Evolutionary conservation across 2,888 invertebrate genomes (phyloP), one percentile per base, ranked within the genome.

Genomic region (Rotaria macrura): DNA sequence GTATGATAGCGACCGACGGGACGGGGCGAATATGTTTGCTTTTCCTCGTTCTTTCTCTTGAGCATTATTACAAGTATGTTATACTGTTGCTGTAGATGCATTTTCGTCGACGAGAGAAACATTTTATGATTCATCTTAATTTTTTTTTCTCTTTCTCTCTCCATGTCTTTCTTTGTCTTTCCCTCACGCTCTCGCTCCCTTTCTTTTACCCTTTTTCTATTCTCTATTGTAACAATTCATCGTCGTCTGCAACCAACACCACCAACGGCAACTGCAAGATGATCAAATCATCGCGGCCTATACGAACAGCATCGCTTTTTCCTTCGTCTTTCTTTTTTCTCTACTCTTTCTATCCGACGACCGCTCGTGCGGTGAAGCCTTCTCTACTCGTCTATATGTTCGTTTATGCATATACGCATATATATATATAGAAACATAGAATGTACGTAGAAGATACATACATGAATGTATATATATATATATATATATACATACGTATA

Each of bases 201-300:
- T 29, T 57, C 10, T 65, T 65, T 34, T 38, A 34, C 65, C 65
- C 20, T 20, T 17, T 65, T 65, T 65, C 65, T 65, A 65, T 65
- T 65, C 65, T 65, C 38, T 65, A 34, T 65, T 65, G 34, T 65
- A 65, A 65, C 29, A 65, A 65, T 65, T 65, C 65, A 34, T 65
- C 65, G 65, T 34, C 65, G 34, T 17, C 65, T 38, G 65, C 65
- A 12, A 34, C 17, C 20, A 65, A 7, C 65, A 65, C 17, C 65
- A 65, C 17, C 34, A 65, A 20, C 57, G 29, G n/a, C 65, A 65
- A 29, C 65, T 65, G 38, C 65, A 65, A 65, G 65, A 65, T 65
- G 65, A 65, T 65, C 65, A 65, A 65, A 65, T 65, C 65, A 65
- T 65, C 65, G 65, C 34, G 65, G 65, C 65, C 65, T 65, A 65